Evolutionary conservation across 2,113 vertebrate genomes (phyloP).

Genomic region (Rhadina sibilatrix): DNA sequence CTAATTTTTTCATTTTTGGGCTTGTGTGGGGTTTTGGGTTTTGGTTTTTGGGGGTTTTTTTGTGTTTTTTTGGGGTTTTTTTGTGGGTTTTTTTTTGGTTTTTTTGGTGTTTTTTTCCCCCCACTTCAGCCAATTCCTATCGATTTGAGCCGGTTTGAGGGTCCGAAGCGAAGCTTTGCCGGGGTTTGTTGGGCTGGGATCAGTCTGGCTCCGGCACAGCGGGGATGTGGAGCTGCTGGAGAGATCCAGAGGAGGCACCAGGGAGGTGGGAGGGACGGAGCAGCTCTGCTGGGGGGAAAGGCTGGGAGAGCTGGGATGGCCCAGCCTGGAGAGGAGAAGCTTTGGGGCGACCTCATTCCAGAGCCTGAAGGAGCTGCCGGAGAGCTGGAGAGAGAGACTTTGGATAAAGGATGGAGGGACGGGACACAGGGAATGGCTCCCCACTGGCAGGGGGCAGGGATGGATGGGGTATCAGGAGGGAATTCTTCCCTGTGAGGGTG

Average conservation of each 20-base stretch:
- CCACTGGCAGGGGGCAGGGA: background rate
- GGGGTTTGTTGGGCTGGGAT: background rate
- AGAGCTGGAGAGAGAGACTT: accelerated
- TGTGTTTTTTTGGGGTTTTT: too few relatives aligned
- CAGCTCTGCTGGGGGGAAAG: background rate
- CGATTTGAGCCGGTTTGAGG: background rate
- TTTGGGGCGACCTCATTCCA: background rate
- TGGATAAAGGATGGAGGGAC: background rate
- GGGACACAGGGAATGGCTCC: background rate
- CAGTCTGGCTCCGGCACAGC: background rate
- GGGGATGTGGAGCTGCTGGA: background rate
- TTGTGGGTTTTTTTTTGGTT: too few relatives aligned
- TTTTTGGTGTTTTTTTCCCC: background rate
- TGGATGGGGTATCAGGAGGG: background rate
- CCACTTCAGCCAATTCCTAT: accelerated
- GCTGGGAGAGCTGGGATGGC: background rate
- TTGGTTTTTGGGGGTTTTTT: too few relatives aligned
- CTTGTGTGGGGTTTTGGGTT: background rate
- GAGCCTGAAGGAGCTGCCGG: background rate
- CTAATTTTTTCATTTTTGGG: background rate
- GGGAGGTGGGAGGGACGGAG: background rate
- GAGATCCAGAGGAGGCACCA: background rate
- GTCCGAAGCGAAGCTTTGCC: accelerated
- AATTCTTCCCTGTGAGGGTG: background rate
- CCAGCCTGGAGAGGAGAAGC: background rate